Evolutionary conservation across 2,888 invertebrate genomes (phyloP).

Genomic region (Ischnus inquisitorius): DNA sequence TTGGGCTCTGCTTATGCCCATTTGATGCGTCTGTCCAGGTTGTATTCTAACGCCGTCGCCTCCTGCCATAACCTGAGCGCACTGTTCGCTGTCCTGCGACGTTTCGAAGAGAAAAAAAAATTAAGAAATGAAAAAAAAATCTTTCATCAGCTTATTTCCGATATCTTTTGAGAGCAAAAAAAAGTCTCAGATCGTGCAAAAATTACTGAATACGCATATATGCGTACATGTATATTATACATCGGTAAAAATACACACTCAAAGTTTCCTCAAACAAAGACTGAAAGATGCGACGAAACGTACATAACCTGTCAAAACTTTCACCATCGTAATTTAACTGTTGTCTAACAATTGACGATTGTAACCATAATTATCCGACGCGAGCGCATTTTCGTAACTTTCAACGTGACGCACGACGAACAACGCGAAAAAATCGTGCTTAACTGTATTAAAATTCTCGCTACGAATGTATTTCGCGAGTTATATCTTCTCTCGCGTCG

Average conservation of each 20-base stretch:
- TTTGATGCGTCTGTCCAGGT: constrained; percentile 83
- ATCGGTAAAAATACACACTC: background rate
- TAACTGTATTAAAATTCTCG: background rate
- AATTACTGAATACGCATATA: background rate
- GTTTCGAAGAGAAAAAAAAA: constrained; percentile 34
- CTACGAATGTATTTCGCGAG: background rate
- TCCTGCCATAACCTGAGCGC: constrained; percentile 84
- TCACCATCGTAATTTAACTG: constrained; percentile 60
- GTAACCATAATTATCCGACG: constrained; percentile 25
- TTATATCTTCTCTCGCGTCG: background rate
- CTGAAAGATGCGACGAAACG: constrained; percentile 50
- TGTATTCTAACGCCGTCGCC: constrained; percentile 83
- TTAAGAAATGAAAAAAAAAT: constrained; percentile 13
- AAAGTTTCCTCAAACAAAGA: constrained; percentile 27
- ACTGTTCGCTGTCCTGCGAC: constrained; percentile 82
- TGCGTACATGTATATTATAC: background rate
- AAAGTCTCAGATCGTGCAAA: background rate
- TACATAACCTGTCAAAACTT: constrained; percentile 67
- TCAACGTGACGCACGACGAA: background rate
- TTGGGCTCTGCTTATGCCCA: constrained; percentile 87
- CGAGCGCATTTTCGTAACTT: constrained; percentile 36
- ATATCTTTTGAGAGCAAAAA: background rate
- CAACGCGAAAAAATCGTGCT: background rate
- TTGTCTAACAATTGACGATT: constrained; percentile 54
- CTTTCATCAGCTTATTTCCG: background rate